Conservation (phyloP, 2,888 invertebrate genomes). For the Acleris holmiana region DNA sequence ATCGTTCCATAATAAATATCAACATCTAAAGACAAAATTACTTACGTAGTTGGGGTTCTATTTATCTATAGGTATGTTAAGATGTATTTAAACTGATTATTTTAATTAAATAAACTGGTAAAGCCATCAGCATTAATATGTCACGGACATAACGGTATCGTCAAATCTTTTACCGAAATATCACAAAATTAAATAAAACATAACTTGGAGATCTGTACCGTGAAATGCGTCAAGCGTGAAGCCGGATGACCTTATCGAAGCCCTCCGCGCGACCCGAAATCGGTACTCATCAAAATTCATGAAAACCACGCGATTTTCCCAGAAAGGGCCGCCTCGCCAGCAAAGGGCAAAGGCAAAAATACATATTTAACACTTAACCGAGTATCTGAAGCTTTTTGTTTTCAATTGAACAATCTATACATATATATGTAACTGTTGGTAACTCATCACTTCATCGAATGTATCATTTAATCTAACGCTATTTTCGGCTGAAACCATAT, state of each 20-base stretch:
- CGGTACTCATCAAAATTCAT: constrained; percentile 59
- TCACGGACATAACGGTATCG: no score
- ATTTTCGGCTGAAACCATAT: no score
- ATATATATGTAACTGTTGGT: no score
- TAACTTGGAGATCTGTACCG: constrained; percentile 14
- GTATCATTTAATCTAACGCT: no score
- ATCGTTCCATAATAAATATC: no score
- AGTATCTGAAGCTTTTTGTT: constrained; percentile 26
- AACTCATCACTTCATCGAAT: no score
- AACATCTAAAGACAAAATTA: no score
- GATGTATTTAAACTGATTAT: no score
- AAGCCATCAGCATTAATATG: no score
- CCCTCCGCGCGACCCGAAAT: constrained; percentile 43
- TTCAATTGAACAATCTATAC: constrained; percentile 21
- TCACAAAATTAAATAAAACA: constrained; percentile 28
- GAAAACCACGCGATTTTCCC: constrained; percentile 43
- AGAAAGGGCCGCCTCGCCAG: constrained; percentile 29
- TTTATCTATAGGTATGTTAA: no score
- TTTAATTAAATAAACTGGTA: no score
- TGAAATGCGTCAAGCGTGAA: constrained; percentile 27
- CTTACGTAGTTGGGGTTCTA: no score
- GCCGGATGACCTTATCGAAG: constrained; percentile 26
- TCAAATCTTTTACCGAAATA: background rate
- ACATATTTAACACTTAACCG: constrained; percentile 35
- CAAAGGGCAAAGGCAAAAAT: constrained; percentile 35